Percentiles rank a stretch among this genome's conserved stretches.
Evolutionary conservation across 2,888 invertebrate species (phyloP).

Genomic region (Tholera decimalis): DNA sequence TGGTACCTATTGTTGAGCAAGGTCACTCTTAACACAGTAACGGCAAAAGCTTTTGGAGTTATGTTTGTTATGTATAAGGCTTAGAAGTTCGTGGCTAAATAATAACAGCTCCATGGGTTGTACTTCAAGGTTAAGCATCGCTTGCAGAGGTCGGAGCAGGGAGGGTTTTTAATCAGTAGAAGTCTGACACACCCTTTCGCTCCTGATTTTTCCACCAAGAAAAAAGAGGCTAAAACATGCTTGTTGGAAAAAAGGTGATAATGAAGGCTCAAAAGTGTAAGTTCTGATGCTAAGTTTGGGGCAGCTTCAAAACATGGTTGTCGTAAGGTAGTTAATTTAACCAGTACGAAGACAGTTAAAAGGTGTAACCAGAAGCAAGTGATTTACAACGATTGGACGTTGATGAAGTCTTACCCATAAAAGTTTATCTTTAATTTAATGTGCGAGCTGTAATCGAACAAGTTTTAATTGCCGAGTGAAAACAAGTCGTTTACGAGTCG

Average conservation of each 20-base stretch:
- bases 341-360: neutral
- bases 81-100: no score
- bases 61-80: no score
- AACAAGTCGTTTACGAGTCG: conserved; percentile 28
- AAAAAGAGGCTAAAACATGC: no score
- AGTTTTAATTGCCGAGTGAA: conserved; percentile 47
- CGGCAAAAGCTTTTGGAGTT: no score
- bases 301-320: neutral
- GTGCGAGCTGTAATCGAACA: conserved; percentile 38
- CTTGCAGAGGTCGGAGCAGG: no score
- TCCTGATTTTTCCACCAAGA: no score
- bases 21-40: neutral
- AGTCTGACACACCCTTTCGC: no score
- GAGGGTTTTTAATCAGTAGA: no score
- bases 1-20: neutral
- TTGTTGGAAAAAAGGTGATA: no score
- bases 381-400: conserved; percentile 30
- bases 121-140: no score
- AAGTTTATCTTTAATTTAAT: conserved; percentile 31
- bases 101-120: no score
- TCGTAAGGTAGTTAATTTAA: neutral
- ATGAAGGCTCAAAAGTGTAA: no score
- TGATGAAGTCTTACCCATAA: conserved; percentile 42
- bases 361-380: neutral
- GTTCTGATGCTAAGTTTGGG: neutral